Evolutionary conservation across 2,888 invertebrate species (phyloP).

Genomic region (Idaea dimidiata): DNA sequence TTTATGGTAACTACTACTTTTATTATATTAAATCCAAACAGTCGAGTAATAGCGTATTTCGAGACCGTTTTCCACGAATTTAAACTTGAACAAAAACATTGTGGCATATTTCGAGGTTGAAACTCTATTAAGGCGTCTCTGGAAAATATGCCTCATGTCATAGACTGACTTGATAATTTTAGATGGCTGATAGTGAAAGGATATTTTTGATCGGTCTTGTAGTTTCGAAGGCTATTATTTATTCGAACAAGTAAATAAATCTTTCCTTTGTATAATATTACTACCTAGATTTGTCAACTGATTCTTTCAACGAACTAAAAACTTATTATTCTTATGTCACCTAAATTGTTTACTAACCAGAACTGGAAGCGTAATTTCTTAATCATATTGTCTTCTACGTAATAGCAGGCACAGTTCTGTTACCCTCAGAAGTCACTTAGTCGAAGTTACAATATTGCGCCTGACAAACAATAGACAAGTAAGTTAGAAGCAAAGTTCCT

Average conservation of each 20-base stretch:
- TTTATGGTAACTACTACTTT: not conserved
- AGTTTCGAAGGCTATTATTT: no score
- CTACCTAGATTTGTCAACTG: no score
- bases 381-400: not conserved
- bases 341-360: not conserved
- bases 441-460: not conserved
- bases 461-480: not conserved
- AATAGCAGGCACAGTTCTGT: no score
- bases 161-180: not conserved
- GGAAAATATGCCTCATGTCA: not conserved
- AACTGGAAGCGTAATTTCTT: not conserved
- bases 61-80: not conserved
- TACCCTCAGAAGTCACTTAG: not conserved
- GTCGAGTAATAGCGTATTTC: not conserved
- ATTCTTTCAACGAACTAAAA: no score
- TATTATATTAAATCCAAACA: constrained; percentile 1
- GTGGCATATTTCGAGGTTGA: not conserved
- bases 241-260: no score
- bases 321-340: not conserved
- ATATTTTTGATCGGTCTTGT: no score
- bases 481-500: not conserved
- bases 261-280: no score
- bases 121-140: not conserved
- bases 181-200: not conserved
- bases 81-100: not conserved